phyloP scores from a whole-genome alignment of 1,140 invertebrate genomes.

The Lethocerus indicus region DNA sequence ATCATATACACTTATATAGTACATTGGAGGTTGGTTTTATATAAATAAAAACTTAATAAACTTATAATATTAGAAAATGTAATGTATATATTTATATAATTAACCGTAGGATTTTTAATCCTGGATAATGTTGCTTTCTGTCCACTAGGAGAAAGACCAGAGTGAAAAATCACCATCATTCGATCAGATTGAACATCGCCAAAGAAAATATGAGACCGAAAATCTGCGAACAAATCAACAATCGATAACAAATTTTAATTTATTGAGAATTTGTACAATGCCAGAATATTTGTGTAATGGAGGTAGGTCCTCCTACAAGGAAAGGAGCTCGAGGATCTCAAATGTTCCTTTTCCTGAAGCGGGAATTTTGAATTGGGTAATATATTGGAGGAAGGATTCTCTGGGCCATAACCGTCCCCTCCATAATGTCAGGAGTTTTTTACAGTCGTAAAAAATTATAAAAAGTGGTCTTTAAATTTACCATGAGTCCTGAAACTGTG shows the following conservation, averaged over 20 bases:
- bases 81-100: too few relatives aligned
- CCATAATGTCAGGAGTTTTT: background rate
- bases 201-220: conserved; percentile 12
- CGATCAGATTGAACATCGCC: conserved; percentile 15
- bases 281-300: background rate
- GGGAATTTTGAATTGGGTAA: background rate
- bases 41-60: too few relatives aligned
- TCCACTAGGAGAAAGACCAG: too few relatives aligned
- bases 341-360: background rate
- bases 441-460: background rate
- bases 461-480: conserved; percentile 24
- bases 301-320: background rate
- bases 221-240: conserved; percentile 6
- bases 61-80: too few relatives aligned
- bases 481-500: conserved; percentile 64
- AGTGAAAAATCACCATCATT: conserved; percentile 1
- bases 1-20: too few relatives aligned
- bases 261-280: background rate
- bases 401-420: background rate
- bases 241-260: background rate
- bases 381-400: background rate
- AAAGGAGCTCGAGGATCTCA: background rate
- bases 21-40: too few relatives aligned
- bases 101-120: too few relatives aligned
- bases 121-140: too few relatives aligned